These are phyloP conservation scores for Proales similis DNA, from an alignment of 1,140 invertebrate species.

Conservation along the genomic window DNA sequence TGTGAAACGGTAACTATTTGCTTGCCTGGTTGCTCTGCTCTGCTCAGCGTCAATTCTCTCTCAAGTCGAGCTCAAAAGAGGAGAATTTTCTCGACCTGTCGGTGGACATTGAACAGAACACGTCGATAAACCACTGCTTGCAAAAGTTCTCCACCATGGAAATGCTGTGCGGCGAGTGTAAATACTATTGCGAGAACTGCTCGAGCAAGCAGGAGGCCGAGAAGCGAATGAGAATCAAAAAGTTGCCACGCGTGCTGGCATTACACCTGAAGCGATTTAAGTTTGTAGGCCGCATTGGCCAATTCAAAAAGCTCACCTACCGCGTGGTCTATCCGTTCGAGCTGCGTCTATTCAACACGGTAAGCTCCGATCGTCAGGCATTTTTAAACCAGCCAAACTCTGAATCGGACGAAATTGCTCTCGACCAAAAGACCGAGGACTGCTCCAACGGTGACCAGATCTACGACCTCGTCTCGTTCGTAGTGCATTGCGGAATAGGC, in stretches of 20 bases:
- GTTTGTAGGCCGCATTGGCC: constrained; percentile 95
- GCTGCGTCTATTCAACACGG: constrained; percentile 91
- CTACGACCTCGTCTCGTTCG: constrained; percentile 95
- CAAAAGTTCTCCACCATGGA: constrained; percentile 95
- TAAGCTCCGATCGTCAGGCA: constrained; percentile 54
- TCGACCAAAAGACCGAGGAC: too few relatives aligned
- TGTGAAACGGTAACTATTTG: constrained; percentile 93
- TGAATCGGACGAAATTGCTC: constrained; percentile 41
- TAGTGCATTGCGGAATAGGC: constrained; percentile 97
- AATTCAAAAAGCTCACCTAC: constrained; percentile 97
- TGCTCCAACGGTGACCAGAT: constrained; percentile 91
- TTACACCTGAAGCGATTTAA: constrained; percentile 97
- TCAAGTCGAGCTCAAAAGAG: constrained; percentile 84
- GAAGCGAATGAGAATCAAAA: constrained; percentile 92
- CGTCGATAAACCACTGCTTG: constrained; percentile 94
- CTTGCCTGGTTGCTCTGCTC: too few relatives aligned
- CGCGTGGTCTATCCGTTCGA: constrained; percentile 96
- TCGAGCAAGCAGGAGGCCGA: constrained; percentile 97
- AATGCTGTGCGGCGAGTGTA: constrained; percentile 97
- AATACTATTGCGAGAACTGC: constrained; percentile 99
- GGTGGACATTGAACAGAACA: constrained; percentile 98
- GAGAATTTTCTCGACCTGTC: constrained; percentile 98
- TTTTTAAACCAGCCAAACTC: constrained; percentile 11
- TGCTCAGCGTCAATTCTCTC: constrained; percentile 30
- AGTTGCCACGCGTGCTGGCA: constrained; percentile 90